phyloP scores from a whole-genome alignment of 1,140 invertebrate species.

The Spodoptera litura region DNA sequence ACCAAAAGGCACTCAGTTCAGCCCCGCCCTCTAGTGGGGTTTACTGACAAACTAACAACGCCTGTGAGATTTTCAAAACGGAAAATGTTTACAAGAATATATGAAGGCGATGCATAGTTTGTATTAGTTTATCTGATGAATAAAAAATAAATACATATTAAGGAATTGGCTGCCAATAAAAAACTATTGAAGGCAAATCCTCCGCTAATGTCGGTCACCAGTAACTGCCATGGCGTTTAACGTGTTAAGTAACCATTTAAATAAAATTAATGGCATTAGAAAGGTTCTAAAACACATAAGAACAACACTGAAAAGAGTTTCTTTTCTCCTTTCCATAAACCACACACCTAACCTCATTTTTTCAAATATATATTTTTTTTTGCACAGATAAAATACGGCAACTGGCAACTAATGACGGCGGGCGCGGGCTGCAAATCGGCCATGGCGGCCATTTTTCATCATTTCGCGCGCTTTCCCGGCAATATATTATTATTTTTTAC shows the following conservation, averaged over 20 bases:
- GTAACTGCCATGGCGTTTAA: too few species aligned
- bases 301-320: not conserved
- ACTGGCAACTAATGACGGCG: conserved; percentile 68
- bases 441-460: conserved; percentile 72
- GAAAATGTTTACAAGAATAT: conserved; percentile 26
- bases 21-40: conserved; percentile 48
- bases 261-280: too few species aligned
- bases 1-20: conserved; percentile 69
- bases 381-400: conserved; percentile 61
- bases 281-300: not conserved
- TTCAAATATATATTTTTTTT: conserved; percentile 32
- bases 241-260: too few species aligned
- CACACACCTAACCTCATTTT: not conserved
- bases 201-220: too few species aligned
- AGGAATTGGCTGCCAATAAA: too few species aligned
- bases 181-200: too few species aligned
- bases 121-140: too few species aligned
- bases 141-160: too few species aligned
- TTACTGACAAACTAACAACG: conserved; percentile 49
- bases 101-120: not conserved
- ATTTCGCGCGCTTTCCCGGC: conserved; percentile 67
- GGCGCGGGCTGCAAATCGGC: conserved; percentile 62
- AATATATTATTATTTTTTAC: conserved; percentile 74
- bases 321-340: too few species aligned
- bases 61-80: conserved; percentile 23